Base-by-base conservation (phyloP, 1,140 invertebrate genomes). In the Drosophila malerkotliana region DNA sequence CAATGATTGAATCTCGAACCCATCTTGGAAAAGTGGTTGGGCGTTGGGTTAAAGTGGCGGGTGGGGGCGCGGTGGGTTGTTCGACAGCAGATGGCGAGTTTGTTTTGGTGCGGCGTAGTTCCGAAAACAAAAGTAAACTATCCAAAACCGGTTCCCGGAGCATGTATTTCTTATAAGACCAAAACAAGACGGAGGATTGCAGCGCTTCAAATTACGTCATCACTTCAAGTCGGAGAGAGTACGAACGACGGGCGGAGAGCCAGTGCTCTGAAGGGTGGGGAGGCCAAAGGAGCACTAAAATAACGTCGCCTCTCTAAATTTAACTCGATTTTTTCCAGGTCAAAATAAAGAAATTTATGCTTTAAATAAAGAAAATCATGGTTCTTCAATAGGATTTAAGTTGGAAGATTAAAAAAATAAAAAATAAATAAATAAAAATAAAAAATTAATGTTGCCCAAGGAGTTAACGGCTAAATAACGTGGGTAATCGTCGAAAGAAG, bases 381-480 rank as follows among this genome's bases (percentile, higher is more conserved):
- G 0, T 28, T 28, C 1, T 28, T 28, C 5, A n/a, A n/a, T n/a
- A n/a, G n/a, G n/a, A n/a, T n/a, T n/a, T n/a, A n/a, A n/a, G n/a
- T n/a, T n/a, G n/a, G n/a, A n/a, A n/a, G 14, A 21, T 15, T 21
- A 45, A 1, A 14, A 14, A 60, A 49, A 52, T 56, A 61, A 4
- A 32, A 51, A 15, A 41, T 26, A 21, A 1, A 28, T 14, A 30
- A 62, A 53, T 41, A 51, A 28, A 56, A 44, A 32, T 37, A 83
- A 83, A 79, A 84, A 55, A 12, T 77, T 83, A 77, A 72, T 88
- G 72, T 88, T 61, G 83, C 83, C 83, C 79, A 52, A 66, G 60
- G 66, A 88, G 83, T 88, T 67, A 89, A 83, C 72, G 83, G 84
- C 83, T 66, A 77, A 89, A 45, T 83, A 83, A 79, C 83, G 83